Base-by-base conservation (phyloP, 2,113 vertebrate species). In the Taxidea taxus region DNA sequence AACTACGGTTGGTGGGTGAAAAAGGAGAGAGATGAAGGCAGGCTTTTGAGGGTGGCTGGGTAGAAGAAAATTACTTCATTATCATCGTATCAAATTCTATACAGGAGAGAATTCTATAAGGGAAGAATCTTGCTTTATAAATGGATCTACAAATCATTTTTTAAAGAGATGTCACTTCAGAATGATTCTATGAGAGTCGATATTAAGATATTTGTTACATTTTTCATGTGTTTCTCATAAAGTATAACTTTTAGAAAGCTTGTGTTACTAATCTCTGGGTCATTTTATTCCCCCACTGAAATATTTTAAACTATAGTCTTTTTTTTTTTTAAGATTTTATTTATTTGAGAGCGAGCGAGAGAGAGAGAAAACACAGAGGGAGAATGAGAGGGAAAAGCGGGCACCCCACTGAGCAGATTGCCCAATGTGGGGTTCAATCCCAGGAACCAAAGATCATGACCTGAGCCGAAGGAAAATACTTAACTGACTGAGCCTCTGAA, bases 1-100 rank as follows among this genome's bases (percentile, higher is more conserved):
- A 0, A 31, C 54, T 83, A 0, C 18, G 2, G 21, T n/a, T 29
- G 4, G 39, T 56, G 11, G 4, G 0, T 60, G 6, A 56, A 29
- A 10, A 94, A 44, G 54, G 11, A 87, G 2, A 60, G 8, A 7
- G 77, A 34, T 42, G 3, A 91, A 1, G 16, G 4, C 1, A 13
- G 5, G 2, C 34, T 25, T 29, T 56, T 62, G 7, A 54, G 49
- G 15, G 8, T 31, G 62, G 16, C 58, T 47, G 18, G 8, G 15
- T 16, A 64, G 29, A 72, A 58, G 56, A 37, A 64, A 72, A 44
- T 58, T 23, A 12, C 6, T 56, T 58, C 10, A 27, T 56, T 5
- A 27, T 58, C 34, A n/a, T 82, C 23, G 23, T 13, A 13, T 4
- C 7, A 25, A n/a, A 25, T 39, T 34, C n/a, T 25, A 1, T 27